These are phyloP conservation scores for Thamnaconus septentrionalis DNA, from an alignment of 2,113 vertebrate genomes.

Conservation along the genomic window DNA sequence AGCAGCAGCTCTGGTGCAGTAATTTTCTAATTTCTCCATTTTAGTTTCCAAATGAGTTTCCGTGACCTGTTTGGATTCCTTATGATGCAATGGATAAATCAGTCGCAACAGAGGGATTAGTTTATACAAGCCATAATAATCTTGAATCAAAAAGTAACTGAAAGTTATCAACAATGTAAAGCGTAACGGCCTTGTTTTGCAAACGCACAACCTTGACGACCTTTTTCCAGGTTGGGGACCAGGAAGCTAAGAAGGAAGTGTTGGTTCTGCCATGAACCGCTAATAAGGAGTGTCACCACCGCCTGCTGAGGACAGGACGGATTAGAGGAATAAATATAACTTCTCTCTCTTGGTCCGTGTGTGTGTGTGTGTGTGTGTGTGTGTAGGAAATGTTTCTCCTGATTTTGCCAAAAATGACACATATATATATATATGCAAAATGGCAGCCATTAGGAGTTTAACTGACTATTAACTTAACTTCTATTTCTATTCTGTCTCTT, in stretches of 20 bases:
- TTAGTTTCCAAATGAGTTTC: not conserved
- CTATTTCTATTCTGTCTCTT: no score
- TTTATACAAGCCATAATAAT: no score
- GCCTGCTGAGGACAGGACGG: slow-evolving; percentile 61
- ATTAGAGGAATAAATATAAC: slow-evolving; percentile 70
- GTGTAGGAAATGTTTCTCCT: not conserved
- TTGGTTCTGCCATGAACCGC: slow-evolving; percentile 42
- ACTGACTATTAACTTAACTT: no score
- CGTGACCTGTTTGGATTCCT: not conserved
- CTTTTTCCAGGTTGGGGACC: slow-evolving; percentile 1
- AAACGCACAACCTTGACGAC: no score
- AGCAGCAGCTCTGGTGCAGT: slow-evolving; percentile 40
- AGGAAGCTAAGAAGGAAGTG: slow-evolving; percentile 48
- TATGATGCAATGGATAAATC: no score
- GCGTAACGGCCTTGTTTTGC: no score
- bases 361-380: slow-evolving; percentile 15
- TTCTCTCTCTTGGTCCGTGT: slow-evolving; percentile 33
- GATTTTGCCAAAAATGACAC: no score
- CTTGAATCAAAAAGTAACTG: no score
- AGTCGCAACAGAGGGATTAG: no score
- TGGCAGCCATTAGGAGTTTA: no score
- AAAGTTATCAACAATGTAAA: no score
- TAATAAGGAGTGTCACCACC: slow-evolving; percentile 57
- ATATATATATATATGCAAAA: no score
- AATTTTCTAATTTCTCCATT: not conserved